phyloP scores from a whole-genome alignment of 23 tunicate genomes.

The Styela clava region DNA sequence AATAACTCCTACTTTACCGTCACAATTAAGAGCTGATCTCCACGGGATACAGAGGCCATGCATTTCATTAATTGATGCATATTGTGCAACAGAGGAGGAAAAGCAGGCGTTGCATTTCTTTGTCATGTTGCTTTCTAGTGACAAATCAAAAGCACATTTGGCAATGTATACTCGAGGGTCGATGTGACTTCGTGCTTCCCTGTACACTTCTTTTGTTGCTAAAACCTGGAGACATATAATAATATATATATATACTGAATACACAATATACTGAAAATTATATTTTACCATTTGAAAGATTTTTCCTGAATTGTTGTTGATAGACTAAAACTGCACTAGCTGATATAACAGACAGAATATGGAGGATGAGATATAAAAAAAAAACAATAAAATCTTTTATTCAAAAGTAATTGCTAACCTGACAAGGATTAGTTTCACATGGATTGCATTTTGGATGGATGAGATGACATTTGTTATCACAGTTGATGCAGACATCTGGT shows the following conservation, averaged over 20 bases:
- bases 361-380: too few relatives aligned
- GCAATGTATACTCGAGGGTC: conserved; percentile 36
- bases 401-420: too few relatives aligned
- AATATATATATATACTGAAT: not conserved
- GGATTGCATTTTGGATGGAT: conserved; percentile 39
- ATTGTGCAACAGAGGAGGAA: conserved; percentile 42
- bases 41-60: conserved; percentile 34
- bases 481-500: conserved; percentile 44
- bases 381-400: too few relatives aligned
- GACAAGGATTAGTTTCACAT: conserved; percentile 48
- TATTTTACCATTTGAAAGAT: too few relatives aligned
- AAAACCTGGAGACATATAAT: conserved; percentile 23
- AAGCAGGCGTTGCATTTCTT: conserved; percentile 46
- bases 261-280: too few relatives aligned
- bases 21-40: conserved; percentile 44
- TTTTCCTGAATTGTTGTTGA: too few relatives aligned
- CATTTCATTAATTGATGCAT: conserved; percentile 30
- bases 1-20: conserved; percentile 28
- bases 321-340: too few relatives aligned
- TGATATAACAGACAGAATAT: too few relatives aligned
- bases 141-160: conserved; percentile 50
- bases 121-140: conserved; percentile 40
- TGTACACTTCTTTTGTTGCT: conserved; percentile 15
- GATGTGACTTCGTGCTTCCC: conserved; percentile 17
- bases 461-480: conserved; percentile 44